Base-by-base conservation (phyloP, 2,113 vertebrate species). In the Entomyzon cyanotis region DNA sequence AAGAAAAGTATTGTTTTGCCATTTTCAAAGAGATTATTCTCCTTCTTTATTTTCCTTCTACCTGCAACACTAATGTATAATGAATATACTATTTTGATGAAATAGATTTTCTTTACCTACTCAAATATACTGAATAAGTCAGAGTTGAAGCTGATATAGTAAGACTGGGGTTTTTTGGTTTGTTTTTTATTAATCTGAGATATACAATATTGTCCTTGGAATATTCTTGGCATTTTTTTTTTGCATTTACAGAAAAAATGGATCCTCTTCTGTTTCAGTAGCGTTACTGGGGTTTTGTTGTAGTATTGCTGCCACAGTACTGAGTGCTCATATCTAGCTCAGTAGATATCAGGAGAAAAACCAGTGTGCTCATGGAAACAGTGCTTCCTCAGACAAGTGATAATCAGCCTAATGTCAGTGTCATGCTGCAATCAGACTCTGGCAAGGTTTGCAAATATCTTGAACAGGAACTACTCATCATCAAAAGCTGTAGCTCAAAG, bases 401-500 rank as follows among this genome's bases (percentile, higher is more conserved):
- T 94, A 94, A 97, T 96, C 96, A 96, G 86, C 77, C 95, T 94
- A 88, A 95, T 84, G 96, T 93, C 28, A 5, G 77, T 96, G 96
- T 96, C 97, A 94, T 53, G 84, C 94, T 96, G 90, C 96, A 97
- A 79, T 97, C 97, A 96, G 90, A 62, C 87, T 97, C 90, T 97
- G 97, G 97, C 95, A 97, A 96, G 96, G 94, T 96, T 97, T 98
- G 95, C 96, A 97, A 97, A 97, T 97, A 97, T 89, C 96, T 96
- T 96, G 94, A 97, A 97, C 39, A 98, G 87, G 80, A 97, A 49
- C 63, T 94, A 75, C 83, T 97, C 94, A 84, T 97, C 95, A 96
- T 89, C 92, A 90, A 96, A 91, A 75, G 69, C 67, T 84, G 59
- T 59, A 96, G 93, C 97, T 98, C 96, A 97, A 97, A 98, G 97